Evolutionary conservation across 2,888 invertebrate genomes (phyloP), one percentile per base, ranked within the genome.

Genomic region (Micropterix aruncella): DNA sequence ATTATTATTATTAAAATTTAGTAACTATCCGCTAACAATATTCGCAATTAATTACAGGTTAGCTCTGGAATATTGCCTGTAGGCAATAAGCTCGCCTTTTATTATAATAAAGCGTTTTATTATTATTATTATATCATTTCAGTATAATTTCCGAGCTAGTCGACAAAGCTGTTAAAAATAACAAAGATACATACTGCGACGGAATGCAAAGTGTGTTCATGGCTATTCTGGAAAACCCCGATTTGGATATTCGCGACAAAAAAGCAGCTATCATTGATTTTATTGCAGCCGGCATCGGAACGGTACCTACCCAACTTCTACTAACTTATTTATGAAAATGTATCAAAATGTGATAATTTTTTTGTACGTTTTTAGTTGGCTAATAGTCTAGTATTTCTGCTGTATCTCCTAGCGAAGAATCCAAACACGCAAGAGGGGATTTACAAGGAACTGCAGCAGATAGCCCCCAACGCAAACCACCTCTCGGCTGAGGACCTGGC

Each of bases 211-310:
- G 80, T 53, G 80, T 90, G 41, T 86, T 89, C 56, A 72, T 81
- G 45, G 82, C 80, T 46, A 83, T 90, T 47, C 63, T 90, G 40
- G 74, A 77, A 37, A 79, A 84, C 40, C 77, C 79, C 18, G 75
- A 75, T 47, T 65, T 89, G 39, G 88, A 89, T 55, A 76, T 80
- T 55, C 69, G 81, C 42, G 90, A 91, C 57, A 88, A 89, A 61
- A 86, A 84, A 56, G 84, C 87, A 0, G 86, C 85, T 1, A 79
- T 89, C 43, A 83, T 90, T 39, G 90, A 91, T 63, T 88, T 90
- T 55, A 82, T 90, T 53, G 83, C 87, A 4, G 88, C 89, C 27
- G 89, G 89, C 40, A 89, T 90, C 56, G 86, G 88, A 60, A 89
- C 90, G 57, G 82, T 89, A 60, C 16, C 14, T 7, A 39, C 9